Conservation (phyloP, 2,888 invertebrate genomes). For the Pinctada fucata region DNA sequence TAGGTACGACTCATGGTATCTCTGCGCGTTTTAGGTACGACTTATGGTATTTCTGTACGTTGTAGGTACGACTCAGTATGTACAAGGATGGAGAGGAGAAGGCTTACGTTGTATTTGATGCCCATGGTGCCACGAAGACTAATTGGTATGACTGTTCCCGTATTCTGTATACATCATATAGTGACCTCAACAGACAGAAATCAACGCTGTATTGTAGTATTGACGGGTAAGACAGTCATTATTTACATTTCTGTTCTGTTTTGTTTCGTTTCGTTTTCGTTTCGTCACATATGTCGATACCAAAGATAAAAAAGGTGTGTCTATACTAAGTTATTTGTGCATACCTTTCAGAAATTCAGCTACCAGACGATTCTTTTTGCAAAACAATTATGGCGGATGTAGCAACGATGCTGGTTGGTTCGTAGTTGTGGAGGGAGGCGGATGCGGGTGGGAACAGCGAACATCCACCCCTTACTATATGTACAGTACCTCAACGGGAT, state of each 20-base stretch:
- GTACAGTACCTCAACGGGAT: conserved; percentile 22
- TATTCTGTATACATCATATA: conserved; percentile 46
- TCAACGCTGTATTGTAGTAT: conserved; percentile 43
- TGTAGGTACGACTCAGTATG: conserved; percentile 48
- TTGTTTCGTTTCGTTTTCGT: no score
- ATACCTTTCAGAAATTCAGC: not conserved
- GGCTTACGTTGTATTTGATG: conserved; percentile 51
- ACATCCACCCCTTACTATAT: conserved; percentile 27
- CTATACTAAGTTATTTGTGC: no score
- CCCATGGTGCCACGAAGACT: conserved; percentile 41
- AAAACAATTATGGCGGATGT: conserved; percentile 30
- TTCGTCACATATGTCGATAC: no score
- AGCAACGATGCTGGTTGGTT: conserved; percentile 34
- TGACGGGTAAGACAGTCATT: conserved; percentile 38
- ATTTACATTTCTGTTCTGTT: not conserved
- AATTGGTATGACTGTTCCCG: conserved; percentile 50
- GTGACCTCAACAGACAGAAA: conserved; percentile 32
- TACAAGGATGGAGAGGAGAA: conserved; percentile 48
- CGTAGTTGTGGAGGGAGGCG: conserved; percentile 16
- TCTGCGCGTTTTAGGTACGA: no score
- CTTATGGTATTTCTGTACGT: not conserved
- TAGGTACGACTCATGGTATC: no score
- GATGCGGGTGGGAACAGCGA: conserved; percentile 27
- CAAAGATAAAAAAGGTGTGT: no score
- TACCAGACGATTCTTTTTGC: conserved; percentile 23